Evolutionary conservation across 2,888 invertebrate species (phyloP), one percentile per base, ranked within the genome.

Genomic region (Drosophila barbarae): DNA sequence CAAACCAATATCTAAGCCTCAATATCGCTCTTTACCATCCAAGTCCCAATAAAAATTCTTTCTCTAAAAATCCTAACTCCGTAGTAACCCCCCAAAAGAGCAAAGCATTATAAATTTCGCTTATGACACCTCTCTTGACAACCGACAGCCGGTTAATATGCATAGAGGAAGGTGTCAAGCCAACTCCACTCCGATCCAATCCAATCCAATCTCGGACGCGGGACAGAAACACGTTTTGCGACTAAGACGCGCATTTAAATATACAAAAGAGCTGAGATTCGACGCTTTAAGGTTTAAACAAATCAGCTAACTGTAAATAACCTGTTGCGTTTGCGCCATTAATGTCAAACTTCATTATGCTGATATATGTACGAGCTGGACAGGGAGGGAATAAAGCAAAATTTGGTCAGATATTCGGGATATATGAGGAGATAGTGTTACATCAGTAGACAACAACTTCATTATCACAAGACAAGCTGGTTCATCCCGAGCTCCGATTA

Each of bases 311-410:
- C 72, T 64, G 72, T 68, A 72, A 68, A 71, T 72, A 72, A 72
- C 68, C 72, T 72, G 72, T 72, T 72, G 72, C 68, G 72, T 68
- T 72, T 72, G 72, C 72, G 72, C 72, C 72, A 72, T 72, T 72
- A 72, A 56, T 56, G 72, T 72, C 72, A 63, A 72, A 72, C 58
- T 72, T 68, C 72, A 59, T 72, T 72, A 72, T 72, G 46, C 34
- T 59, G 68, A 72, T 72, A 70, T 61, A 72, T 72, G 61, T 58
- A 66, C 38, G 41, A 60, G 52, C 18, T 46, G 38, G 5, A 26
- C 18, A 61, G 26, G 26, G 34, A 21, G 39, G 21, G 32, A 21
- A 55, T 39, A 41, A 44, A 36, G 46, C 39, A 49, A 49, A 52
- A 36, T n/a, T 30, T 30, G 28, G 15, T 30, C 15, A 39, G 15